Conservation (phyloP, 2,888 invertebrate species). For the Chelonus formosanus region DNA sequence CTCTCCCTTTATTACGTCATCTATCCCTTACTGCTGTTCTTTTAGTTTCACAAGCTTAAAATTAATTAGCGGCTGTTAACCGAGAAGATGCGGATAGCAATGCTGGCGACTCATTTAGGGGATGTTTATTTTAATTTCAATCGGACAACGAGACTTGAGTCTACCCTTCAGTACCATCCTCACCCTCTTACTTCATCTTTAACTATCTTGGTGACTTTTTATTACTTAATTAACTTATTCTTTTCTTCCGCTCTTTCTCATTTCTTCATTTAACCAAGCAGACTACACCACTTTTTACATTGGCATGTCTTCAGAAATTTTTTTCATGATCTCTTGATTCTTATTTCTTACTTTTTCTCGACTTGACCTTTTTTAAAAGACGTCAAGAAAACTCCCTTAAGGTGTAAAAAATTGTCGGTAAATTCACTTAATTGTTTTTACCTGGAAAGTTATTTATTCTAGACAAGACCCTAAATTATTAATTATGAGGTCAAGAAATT, state of each 20-base stretch:
- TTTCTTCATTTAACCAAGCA: slow-evolving; percentile 37
- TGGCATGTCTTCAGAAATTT: slow-evolving; percentile 16
- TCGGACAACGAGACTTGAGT: slow-evolving; percentile 35
- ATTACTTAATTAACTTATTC: slow-evolving; percentile 61
- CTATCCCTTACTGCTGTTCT: slow-evolving; percentile 42
- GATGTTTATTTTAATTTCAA: slow-evolving; percentile 63
- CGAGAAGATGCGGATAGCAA: slow-evolving; percentile 19
- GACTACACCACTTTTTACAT: slow-evolving; percentile 16
- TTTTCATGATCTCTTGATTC: slow-evolving; percentile 20
- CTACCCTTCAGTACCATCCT: slow-evolving; percentile 20
- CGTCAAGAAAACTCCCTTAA: too few relatives aligned
- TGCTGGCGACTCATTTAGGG: slow-evolving; percentile 59
- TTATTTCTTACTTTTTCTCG: slow-evolving; percentile 18
- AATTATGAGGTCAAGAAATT: too few relatives aligned
- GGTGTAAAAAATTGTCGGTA: too few relatives aligned
- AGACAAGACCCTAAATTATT: too few relatives aligned
- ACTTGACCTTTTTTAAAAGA: background rate
- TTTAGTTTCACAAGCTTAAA: slow-evolving; percentile 58
- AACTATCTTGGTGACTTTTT: slow-evolving; percentile 55
- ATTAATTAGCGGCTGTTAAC: slow-evolving; percentile 61
- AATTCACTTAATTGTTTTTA: too few relatives aligned
- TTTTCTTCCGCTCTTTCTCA: slow-evolving; percentile 40
- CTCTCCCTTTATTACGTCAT: slow-evolving; percentile 2
- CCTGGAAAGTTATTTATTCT: too few relatives aligned
- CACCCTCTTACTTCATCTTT: slow-evolving; percentile 25